Conservation (phyloP, 2,888 invertebrate genomes). For the Syrphus vitripennis region DNA sequence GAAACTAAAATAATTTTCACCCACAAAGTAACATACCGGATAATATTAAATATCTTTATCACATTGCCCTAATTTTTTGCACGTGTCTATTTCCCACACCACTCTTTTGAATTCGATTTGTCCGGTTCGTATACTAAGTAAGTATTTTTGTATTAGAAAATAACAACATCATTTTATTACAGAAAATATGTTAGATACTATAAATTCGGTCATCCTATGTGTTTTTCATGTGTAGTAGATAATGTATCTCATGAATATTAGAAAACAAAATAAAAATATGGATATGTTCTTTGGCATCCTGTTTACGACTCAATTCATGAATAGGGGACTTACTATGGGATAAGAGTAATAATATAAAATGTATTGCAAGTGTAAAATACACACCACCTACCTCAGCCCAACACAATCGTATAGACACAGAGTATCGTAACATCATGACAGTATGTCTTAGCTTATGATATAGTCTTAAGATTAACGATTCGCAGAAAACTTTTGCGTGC, state of each 20-base stretch:
- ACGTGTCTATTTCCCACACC: neutral
- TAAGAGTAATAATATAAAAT: neutral
- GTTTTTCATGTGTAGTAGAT: too few species aligned
- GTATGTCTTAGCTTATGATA: neutral
- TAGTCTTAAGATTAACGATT: slow-evolving; percentile 14
- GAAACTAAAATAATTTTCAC: too few species aligned
- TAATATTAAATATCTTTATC: neutral
- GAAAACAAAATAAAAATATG: slow-evolving; percentile 19
- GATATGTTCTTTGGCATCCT: neutral
- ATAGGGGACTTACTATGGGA: neutral
- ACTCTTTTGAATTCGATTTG: neutral
- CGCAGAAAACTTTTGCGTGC: slow-evolving; percentile 6
- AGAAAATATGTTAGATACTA: neutral
- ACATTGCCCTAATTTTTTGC: too few species aligned
- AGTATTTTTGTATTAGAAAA: neutral
- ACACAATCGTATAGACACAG: too few species aligned
- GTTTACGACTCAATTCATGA: slow-evolving; percentile 18
- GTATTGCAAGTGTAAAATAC: neutral
- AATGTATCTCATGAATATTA: neutral
- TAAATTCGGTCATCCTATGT: neutral
- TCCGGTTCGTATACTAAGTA: neutral
- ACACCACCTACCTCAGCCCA: too few species aligned
- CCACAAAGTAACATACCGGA: too few species aligned
- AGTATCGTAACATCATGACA: neutral
- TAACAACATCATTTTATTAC: neutral